Base-by-base conservation (phyloP, 2,797 vertebrate species). In the Coranthus polyacanthus region DNA sequence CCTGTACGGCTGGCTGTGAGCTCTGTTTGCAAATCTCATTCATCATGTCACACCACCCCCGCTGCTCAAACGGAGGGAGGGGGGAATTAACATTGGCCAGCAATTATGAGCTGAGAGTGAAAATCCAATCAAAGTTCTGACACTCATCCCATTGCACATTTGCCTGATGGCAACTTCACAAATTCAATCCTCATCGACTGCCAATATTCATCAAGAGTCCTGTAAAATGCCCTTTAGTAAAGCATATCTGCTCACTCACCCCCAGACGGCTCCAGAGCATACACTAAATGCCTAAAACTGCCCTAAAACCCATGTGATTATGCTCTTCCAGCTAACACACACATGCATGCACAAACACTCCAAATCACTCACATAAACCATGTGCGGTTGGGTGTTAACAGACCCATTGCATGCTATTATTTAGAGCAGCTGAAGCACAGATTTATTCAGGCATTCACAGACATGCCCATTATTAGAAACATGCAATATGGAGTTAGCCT, bases 111-210 rank as follows among this genome's bases (percentile, higher is more conserved):
- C 61, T 12, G 64, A 67, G 49, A 54, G 42, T 47, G 16, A 73
- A 74, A 81, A 79, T 68, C 66, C 62, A 77, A 70, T 79, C 41
- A 69, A 60, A 72, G 15, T 49, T 55, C 29, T 70, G 50, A 72
- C 67, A 66, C 37, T 60, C 45, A 46, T 75, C 54, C 56, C 7
- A 6, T 24, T 22, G 17, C 20, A n/a, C 20, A 53, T n/a, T 12
- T 36, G 36, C 34, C 68, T 18, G 36, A 53, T 43, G 36, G 53
- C 16, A n/a, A 39, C 39, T 38, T 68, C 24, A 5, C 20, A 59
- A 12, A 46, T 58, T 53, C 29, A 26, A 12, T 37, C 17, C 38
- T 73, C 53, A 37, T 12, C 12, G 12, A 63, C 26, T 53, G 45
- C 38, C 71, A 63, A 52, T 76, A 68, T 36, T 62, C 37, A 59